phyloP scores from a whole-genome alignment of 1,140 invertebrate species.

The Solenopsis fugax region DNA sequence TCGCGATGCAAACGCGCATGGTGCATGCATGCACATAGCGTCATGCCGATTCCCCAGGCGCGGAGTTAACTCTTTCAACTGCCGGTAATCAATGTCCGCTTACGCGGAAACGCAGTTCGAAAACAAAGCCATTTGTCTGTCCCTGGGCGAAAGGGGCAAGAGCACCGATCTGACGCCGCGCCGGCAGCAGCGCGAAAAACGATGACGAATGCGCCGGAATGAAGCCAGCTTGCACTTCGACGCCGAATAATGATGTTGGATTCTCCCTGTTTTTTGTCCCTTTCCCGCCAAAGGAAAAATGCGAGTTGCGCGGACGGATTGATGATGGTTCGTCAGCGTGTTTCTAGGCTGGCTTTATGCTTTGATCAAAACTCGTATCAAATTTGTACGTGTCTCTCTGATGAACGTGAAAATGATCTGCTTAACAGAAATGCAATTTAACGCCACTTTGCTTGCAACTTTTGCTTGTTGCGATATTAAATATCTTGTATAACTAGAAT shows the following conservation, averaged over 20 bases:
- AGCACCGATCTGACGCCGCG: background rate
- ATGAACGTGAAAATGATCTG: conserved; percentile 6
- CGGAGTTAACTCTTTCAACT: conserved; percentile 32
- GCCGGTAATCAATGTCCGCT: conserved; percentile 67
- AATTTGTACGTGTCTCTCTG: background rate
- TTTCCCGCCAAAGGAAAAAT: background rate
- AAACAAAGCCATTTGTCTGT: conserved; percentile 72
- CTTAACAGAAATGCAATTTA: conserved; percentile 21
- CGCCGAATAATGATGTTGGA: conserved; percentile 14
- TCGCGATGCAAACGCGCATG: conserved; percentile 21
- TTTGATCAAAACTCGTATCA: background rate
- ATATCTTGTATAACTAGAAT: conserved; percentile 22
- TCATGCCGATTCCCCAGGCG: background rate
- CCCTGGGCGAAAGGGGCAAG: conserved; percentile 1
- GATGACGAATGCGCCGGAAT: conserved; percentile 57
- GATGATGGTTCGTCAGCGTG: background rate
- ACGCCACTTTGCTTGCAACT: background rate
- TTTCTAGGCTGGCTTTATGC: background rate
- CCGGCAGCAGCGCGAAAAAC: conserved; percentile 40
- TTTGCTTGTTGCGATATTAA: conserved; percentile 24
- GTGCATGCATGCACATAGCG: conserved; percentile 15
- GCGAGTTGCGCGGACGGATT: background rate
- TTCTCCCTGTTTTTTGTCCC: background rate
- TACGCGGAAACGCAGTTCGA: conserved; percentile 35
- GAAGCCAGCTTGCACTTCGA: conserved; percentile 44